Base-by-base conservation (phyloP, 2,797 vertebrate species). In the Geotrypetes seraphini region DNA sequence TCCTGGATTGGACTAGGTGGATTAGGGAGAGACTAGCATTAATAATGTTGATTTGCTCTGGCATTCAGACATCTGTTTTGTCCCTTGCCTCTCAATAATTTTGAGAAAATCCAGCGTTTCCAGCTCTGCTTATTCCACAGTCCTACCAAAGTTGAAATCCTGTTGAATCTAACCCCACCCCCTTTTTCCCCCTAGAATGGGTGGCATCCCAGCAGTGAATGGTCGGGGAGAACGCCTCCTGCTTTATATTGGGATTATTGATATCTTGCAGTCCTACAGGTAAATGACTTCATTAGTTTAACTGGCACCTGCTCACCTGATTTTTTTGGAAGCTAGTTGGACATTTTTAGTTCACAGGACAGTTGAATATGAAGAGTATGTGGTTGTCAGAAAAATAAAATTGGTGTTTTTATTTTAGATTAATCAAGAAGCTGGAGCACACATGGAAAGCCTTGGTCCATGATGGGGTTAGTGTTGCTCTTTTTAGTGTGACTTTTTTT, bases 401-500 rank as follows among this genome's bases (percentile, higher is more conserved):
- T n/a, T n/a, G n/a, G n/a, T n/a, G n/a, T n/a, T n/a, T n/a, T n/a
- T 7, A 28, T 12, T 31, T 23, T 10, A 99, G 96, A 70, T 85
- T 99, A 56, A 99, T 99, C 73, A 99, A 99, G 84, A 99, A 98
- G 61, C 57, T 99, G 36, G 96, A 99, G 32, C 96, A 99, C 44
- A 96, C 94, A n/a, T 99, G 96, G 96, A 99, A 99, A 60, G 96
- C 96, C 43, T 78, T 97, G 3, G 94, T 97, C 44, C 94, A 97
- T 0, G 94, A 97, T 0, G 95, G 95, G 82, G 95, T 99, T 66
- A 88, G 93, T 60, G 2, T 5, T 13, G 25, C 12, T 7, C n/a
- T n/a, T n/a, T n/a, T n/a, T n/a, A n/a, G n/a, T n/a, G n/a, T n/a
- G n/a, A n/a, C n/a, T n/a, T n/a, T n/a, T n/a, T n/a, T n/a, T n/a